These are phyloP conservation scores for Dendrolimus pini DNA, from an alignment of 2,888 invertebrate species.

Conservation along the genomic window DNA sequence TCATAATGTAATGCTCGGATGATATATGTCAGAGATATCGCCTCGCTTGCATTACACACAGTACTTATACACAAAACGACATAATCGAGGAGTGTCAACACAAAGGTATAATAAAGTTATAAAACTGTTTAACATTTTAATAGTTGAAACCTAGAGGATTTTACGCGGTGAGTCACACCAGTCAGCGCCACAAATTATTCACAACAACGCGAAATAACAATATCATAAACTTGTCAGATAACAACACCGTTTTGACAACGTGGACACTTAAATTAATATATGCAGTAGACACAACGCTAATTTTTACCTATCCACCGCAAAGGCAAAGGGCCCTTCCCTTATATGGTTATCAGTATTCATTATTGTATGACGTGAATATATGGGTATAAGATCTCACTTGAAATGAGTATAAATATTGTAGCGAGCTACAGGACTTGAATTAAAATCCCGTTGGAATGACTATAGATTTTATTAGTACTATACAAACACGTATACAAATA, in stretches of 20 bases:
- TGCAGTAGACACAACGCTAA: too few species aligned
- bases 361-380: too few species aligned
- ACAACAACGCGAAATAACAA: not conserved
- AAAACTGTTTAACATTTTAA: constrained; percentile 4
- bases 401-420: too few species aligned
- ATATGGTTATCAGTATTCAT: too few species aligned
- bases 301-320: too few species aligned
- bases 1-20: too few species aligned
- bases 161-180: not conserved
- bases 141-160: not conserved
- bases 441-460: too few species aligned
- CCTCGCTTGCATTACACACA: not conserved
- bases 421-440: too few species aligned
- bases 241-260: not conserved
- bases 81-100: not conserved
- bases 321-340: too few species aligned
- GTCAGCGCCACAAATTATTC: not conserved
- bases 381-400: too few species aligned
- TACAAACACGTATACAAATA: too few species aligned
- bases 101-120: not conserved
- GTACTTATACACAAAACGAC: not conserved
- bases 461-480: too few species aligned
- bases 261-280: not conserved
- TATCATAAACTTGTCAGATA: not conserved
- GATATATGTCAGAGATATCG: not conserved